Evolutionary conservation across 2,113 vertebrate genomes (phyloP), one percentile per base, ranked within the genome.

Genomic region (Crocuta crocuta): DNA sequence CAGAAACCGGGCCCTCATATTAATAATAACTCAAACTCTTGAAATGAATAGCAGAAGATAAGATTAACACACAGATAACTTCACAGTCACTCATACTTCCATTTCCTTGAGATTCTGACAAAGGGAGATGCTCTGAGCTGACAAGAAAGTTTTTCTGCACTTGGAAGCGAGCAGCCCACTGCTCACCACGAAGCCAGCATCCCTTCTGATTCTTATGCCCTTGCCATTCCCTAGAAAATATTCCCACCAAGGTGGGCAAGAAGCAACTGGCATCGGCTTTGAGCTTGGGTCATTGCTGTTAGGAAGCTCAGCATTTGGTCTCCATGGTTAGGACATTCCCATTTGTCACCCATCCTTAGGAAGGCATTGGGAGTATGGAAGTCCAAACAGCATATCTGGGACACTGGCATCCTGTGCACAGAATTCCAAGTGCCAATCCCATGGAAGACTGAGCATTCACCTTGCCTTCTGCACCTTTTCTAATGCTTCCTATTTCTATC

Each of bases 31-130:
- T 95, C 94, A 33, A 79, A 94, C 91, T 96, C 95, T 98, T 92
- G 74, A 98, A 98, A 92, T 92, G 94, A 98, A 96, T 96, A 94
- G 97, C 88, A 70, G 92, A 94, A 91, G 98, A 98, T 98, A 98
- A 98, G 98, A 98, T 98, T 89, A 97, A 98, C 97, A 97, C 45
- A 13, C 68, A 86, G 97, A 98, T 98, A 97, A 76, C 70, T 61
- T 88, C 96, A 11, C 85, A 93, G 95, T 89, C 95, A 80, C 89
- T 93, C 92, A 89, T 76, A 79, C 53, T 92, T 97, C 96, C 23
- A 43, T 68, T 96, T 85, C 92, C 94, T 98, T 55, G 50, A 65
- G 97, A 94, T 80, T 87, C 87, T 84, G 88, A 87, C 9, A 13
- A 65, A 80, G 70, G 87, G 76, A 96, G 93, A 94, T 78, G 78